A percentile compares a stretch with the other conserved stretches of the same genome.
Conservation (phyloP, 1,140 invertebrate species). For the Drosophila nigrodunni region DNA sequence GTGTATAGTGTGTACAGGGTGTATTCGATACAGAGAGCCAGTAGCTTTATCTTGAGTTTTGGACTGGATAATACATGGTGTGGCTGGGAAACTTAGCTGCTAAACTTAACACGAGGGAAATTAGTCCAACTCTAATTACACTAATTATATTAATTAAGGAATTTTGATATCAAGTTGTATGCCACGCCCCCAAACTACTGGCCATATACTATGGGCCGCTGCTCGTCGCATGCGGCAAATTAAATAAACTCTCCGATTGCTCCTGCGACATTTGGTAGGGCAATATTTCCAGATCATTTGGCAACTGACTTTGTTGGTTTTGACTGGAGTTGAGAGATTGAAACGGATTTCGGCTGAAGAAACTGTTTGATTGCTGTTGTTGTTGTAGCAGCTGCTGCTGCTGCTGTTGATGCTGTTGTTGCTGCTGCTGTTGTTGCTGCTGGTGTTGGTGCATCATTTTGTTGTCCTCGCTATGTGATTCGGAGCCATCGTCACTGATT, state of each 20-base stretch:
- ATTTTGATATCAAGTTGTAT: conserved; percentile 17
- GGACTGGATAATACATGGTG: conserved; percentile 40
- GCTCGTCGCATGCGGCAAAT: conserved; percentile 63
- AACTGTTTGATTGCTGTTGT: conserved; percentile 56
- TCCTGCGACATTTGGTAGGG: conserved; percentile 81
- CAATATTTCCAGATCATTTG: conserved; percentile 78
- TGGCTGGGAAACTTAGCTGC: background rate
- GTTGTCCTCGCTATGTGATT: conserved; percentile 70
- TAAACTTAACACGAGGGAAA: background rate
- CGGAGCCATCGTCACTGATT: conserved; percentile 76
- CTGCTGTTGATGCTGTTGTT: conserved; percentile 50
- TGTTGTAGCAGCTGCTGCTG: conserved; percentile 43
- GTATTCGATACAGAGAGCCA: conserved; percentile 61
- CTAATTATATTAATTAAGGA: conserved; percentile 23
- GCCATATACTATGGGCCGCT: conserved; percentile 51
- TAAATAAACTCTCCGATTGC: conserved; percentile 79
- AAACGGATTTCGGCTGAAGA: conserved; percentile 62
- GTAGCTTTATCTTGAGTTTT: conserved; percentile 36
- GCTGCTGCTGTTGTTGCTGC: conserved; percentile 42
- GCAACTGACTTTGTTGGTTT: conserved; percentile 64
- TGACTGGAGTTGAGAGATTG: conserved; percentile 51
- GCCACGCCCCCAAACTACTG: conserved; percentile 31
- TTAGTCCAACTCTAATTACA: background rate
- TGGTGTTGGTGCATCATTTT: conserved; percentile 54
- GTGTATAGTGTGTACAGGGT: conserved; percentile 17